Conservation (phyloP, 2,888 invertebrate genomes). For the Troides helena region DNA sequence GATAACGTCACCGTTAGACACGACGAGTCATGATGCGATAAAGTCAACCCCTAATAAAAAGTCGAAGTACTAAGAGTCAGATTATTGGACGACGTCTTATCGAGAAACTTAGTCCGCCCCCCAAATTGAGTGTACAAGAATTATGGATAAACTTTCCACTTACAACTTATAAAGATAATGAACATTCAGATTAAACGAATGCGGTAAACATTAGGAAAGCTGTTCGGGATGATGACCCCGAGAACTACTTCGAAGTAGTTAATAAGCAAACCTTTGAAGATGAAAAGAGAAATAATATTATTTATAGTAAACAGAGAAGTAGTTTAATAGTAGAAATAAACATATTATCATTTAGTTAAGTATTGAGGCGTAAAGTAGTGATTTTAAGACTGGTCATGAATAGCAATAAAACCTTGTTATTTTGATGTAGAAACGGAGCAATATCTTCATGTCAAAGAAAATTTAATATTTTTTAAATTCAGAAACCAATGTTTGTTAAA, state of each 20-base stretch:
- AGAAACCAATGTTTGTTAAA: constrained; percentile 76
- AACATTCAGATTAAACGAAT: constrained; percentile 70
- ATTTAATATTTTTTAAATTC: constrained; percentile 68
- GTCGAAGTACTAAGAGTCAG: constrained; percentile 58
- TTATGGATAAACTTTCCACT: constrained; percentile 73
- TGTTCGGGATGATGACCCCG: constrained; percentile 9
- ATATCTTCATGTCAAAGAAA: constrained; percentile 43
- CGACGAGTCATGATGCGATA: constrained; percentile 64
- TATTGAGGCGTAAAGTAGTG: too few relatives aligned
- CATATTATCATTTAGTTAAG: not conserved
- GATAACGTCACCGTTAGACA: constrained; percentile 63
- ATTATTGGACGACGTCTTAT: constrained; percentile 72
- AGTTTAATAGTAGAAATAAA: not conserved
- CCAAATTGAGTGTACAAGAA: constrained; percentile 73
- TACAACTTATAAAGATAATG: constrained; percentile 70
- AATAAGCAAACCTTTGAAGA: constrained; percentile 18
- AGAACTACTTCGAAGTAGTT: constrained; percentile 14
- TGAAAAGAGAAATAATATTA: not conserved
- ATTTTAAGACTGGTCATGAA: too few relatives aligned
- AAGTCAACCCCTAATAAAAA: constrained; percentile 67
- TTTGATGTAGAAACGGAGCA: not conserved
- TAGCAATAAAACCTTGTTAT: too few relatives aligned
- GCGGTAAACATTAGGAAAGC: constrained; percentile 53
- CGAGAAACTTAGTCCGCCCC: constrained; percentile 63
- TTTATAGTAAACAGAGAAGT: not conserved